These are phyloP conservation scores for Blastomussa wellsi DNA, from an alignment of 92 coral and sea anemone genomes.

Conservation along the genomic window DNA sequence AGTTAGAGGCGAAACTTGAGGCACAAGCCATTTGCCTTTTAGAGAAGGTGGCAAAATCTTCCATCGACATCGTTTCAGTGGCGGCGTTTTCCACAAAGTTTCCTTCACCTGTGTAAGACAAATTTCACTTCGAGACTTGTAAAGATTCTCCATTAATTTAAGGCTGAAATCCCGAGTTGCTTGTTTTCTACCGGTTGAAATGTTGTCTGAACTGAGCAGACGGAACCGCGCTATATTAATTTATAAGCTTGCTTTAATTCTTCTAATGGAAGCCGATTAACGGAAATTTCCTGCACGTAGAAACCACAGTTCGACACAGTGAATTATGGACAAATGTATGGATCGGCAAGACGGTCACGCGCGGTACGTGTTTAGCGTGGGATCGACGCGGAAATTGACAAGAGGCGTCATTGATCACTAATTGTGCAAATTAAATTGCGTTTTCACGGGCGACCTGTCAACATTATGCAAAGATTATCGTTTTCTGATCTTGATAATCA, in stretches of 20 bases:
- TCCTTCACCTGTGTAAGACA: conserved; percentile 7
- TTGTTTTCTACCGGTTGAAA: neutral
- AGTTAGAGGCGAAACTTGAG: neutral
- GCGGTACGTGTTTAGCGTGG: conserved; percentile 21
- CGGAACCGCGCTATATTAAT: neutral
- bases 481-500: neutral
- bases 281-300: neutral
- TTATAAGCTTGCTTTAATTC: neutral
- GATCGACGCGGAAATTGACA: neutral
- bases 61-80: neutral
- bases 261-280: neutral
- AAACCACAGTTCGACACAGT: no score
- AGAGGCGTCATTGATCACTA: neutral
- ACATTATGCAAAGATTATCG: neutral
- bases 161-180: neutral
- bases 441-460: neutral
- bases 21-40: neutral
- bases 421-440: neutral
- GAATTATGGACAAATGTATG: no score
- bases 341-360: neutral
- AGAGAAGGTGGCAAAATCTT: neutral
- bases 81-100: neutral
- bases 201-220: neutral
- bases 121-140: conserved; percentile 18
- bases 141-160: conserved; percentile 21